These are phyloP conservation scores for Dryas iulia DNA, from an alignment of 1,140 invertebrate genomes.

Conservation along the genomic window DNA sequence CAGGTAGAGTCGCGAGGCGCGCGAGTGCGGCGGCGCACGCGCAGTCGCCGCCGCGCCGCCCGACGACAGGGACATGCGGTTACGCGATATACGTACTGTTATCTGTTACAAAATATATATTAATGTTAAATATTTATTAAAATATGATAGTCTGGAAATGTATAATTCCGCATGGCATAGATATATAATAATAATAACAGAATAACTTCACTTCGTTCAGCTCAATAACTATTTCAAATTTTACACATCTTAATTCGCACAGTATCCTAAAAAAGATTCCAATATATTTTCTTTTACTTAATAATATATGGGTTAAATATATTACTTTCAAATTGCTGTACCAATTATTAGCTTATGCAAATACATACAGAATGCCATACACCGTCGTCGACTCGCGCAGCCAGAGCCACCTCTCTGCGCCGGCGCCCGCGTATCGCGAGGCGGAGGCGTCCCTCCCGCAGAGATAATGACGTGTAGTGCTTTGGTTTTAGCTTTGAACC, in stretches of 20 bases:
- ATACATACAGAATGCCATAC: slow-evolving; percentile 89
- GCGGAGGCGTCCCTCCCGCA: slow-evolving; percentile 86
- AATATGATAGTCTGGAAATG: too few relatives aligned
- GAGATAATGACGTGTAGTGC: slow-evolving; percentile 86
- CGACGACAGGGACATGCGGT: slow-evolving; percentile 66
- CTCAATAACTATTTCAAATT: too few relatives aligned
- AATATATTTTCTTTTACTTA: too few relatives aligned
- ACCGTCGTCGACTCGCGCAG: slow-evolving; percentile 87
- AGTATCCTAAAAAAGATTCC: too few relatives aligned
- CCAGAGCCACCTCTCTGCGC: slow-evolving; percentile 83
- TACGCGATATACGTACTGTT: slow-evolving; percentile 82
- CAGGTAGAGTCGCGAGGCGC: slow-evolving; percentile 88
- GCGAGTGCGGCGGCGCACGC: slow-evolving; percentile 83
- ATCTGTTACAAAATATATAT: slow-evolving; percentile 62
- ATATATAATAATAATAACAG: too few relatives aligned
- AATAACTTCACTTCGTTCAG: too few relatives aligned
- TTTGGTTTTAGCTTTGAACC: slow-evolving; percentile 84
- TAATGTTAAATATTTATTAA: too few relatives aligned
- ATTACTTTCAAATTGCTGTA: too few relatives aligned
- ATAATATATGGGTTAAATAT: too few relatives aligned
- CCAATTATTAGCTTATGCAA: too few relatives aligned
- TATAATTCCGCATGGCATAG: too few relatives aligned
- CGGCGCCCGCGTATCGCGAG: slow-evolving; percentile 85
- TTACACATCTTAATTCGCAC: too few relatives aligned
- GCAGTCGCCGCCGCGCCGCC: slow-evolving; percentile 77